A percentile compares a stretch with the other conserved stretches of the same genome.
Conservation (phyloP, 2,113 vertebrate genomes). For the Telmatochromis sp. region DNA sequence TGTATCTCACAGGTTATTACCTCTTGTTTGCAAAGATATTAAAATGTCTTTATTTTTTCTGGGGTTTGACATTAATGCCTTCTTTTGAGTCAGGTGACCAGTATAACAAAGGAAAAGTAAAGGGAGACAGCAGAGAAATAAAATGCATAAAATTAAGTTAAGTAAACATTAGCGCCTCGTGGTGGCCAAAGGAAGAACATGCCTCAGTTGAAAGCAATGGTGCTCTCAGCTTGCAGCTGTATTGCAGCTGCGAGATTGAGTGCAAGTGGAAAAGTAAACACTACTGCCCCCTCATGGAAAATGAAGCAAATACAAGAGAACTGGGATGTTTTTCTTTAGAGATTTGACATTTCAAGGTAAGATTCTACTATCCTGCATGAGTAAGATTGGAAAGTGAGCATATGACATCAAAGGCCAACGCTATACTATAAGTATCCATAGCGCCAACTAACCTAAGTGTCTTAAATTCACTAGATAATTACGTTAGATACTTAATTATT, state of each 20-base stretch:
- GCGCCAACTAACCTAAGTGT: background rate
- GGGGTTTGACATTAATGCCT: background rate
- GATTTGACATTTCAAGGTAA: background rate
- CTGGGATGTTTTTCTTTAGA: background rate
- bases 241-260: background rate
- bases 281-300: conserved; percentile 13
- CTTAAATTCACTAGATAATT: background rate
- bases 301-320: background rate
- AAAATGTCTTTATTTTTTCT: background rate
- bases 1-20: background rate
- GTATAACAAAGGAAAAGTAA: background rate
- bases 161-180: background rate
- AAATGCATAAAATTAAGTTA: background rate
- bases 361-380: background rate
- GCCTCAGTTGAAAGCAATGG: background rate
- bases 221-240: background rate
- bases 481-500: background rate
- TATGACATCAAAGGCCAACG: background rate
- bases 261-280: background rate
- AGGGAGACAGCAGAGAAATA: background rate
- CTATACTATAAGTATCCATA: background rate
- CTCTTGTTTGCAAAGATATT: background rate
- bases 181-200: background rate
- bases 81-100: background rate
- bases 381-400: background rate